Conservation (phyloP, 2,888 invertebrate genomes). For the Hetaerina titia region DNA sequence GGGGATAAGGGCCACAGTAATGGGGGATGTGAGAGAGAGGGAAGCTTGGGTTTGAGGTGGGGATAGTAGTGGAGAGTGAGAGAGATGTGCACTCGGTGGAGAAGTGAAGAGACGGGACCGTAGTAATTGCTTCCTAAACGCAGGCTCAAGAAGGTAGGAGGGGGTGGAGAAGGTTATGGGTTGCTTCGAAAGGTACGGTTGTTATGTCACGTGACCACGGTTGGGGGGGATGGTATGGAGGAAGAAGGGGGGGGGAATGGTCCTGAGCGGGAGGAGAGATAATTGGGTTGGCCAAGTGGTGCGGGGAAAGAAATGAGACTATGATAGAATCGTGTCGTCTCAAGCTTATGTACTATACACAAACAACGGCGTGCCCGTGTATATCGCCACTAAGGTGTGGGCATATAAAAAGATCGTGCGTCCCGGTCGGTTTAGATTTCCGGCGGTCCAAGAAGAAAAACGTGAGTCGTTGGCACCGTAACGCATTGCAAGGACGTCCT, state of each 20-base stretch:
- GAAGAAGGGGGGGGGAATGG: not conserved
- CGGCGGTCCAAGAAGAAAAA: not conserved
- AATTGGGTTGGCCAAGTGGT: not conserved
- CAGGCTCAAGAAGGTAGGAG: not conserved
- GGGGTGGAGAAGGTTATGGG: not conserved
- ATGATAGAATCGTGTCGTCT: slow-evolving; percentile 9
- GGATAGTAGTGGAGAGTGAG: not conserved
- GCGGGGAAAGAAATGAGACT: slow-evolving; percentile 9
- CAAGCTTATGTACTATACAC: not conserved
- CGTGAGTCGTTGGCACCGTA: too few species aligned
- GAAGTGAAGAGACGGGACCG: slow-evolving; percentile 41
- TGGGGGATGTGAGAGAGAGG: not conserved
- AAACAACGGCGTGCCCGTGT: not conserved
- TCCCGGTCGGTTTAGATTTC: not conserved
- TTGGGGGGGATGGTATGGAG: not conserved
- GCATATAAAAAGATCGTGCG: not conserved
- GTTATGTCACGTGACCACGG: not conserved
- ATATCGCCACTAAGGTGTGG: not conserved
- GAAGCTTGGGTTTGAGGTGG: not conserved
- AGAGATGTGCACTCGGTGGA: slow-evolving; percentile 37
- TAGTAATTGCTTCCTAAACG: slow-evolving; percentile 52
- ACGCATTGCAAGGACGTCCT: too few species aligned
- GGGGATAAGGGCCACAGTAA: too few species aligned
- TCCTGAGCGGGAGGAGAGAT: slow-evolving; percentile 1
- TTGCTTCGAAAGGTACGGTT: not conserved